phyloP scores from a whole-genome alignment of 1,140 invertebrate genomes.

The Carcinoscorpius rotundicauda region DNA sequence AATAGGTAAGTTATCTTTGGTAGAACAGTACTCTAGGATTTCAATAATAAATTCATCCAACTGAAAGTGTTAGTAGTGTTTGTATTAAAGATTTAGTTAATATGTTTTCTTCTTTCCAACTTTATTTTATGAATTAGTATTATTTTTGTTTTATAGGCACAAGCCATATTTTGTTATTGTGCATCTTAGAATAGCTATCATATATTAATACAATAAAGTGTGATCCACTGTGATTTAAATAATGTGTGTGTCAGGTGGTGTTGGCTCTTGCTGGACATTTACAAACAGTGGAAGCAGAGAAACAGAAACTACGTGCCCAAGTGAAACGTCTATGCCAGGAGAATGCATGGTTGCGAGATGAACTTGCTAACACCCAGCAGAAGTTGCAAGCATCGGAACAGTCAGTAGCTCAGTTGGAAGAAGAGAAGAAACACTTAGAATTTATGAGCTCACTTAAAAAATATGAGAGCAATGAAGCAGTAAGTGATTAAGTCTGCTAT shows the following conservation, averaged over 20 bases:
- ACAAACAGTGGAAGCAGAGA: conserved; percentile 96
- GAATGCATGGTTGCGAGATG: conserved; percentile 97
- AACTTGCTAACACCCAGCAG: conserved; percentile 92
- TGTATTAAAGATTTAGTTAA: too few relatives aligned
- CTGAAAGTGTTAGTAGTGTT: too few relatives aligned
- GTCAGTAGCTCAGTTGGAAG: conserved; percentile 78
- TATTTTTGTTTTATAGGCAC: too few relatives aligned
- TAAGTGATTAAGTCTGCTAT: neutral
- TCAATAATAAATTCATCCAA: too few relatives aligned
- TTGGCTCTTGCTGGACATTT: conserved; percentile 88
- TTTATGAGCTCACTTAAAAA: conserved; percentile 95
- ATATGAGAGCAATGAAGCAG: conserved; percentile 73
- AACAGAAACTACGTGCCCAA: conserved; percentile 95
- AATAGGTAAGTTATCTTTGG: too few relatives aligned
- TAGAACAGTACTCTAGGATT: too few relatives aligned
- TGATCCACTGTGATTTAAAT: conserved; percentile 21
- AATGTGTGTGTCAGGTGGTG: conserved; percentile 60
- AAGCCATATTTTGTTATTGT: too few relatives aligned
- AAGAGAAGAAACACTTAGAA: conserved; percentile 94
- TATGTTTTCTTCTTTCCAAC: too few relatives aligned
- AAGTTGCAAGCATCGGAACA: conserved; percentile 90
- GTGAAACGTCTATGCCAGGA: conserved; percentile 64
- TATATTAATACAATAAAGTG: neutral
- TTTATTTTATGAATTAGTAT: too few relatives aligned
- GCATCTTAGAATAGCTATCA: too few relatives aligned